Evolutionary conservation across 92 coral and sea anemone species (phyloP), one percentile per base, ranked within the genome.

Genomic region (Scolanthus callimorphus): DNA sequence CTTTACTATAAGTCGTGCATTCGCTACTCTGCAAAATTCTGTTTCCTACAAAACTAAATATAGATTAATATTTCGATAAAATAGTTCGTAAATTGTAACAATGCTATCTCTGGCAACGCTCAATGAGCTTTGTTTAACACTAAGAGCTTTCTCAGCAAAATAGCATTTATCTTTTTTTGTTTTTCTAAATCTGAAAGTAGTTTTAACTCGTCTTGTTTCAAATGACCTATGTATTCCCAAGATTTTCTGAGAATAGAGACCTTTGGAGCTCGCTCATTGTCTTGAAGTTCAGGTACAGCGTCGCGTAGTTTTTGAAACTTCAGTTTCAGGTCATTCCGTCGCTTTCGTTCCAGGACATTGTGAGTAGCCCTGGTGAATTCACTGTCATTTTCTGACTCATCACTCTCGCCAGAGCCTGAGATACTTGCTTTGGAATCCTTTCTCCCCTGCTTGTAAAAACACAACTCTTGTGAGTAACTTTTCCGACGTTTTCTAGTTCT

Each of bases 301-400:
- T 94, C 99, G 17, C 99, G 88, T 3, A 94, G 95, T 43, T 83
- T 80, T 70, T 94, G 99, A 54, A 94, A 94, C 60, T 90, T 85
- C 41, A 87, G 74, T 58, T 94, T 94, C 43, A 94, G 79, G 71
- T 94, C 99, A 59, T 94, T 94, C 57, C 99, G 70, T 55, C 99
- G 74, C 53, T 94, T 94, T 57, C 99, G 64, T 46, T 94, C 99
- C 39, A 94, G 76, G 1, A 94, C 99, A 27, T 94, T 94, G 68
- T 94, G 99, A 9, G 99, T 84, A 11, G 99, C 99, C 13, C 99
- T 71, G 29, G 97, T 90, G 49, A 80, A 83, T 45, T 94, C 99
- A 15, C 97, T 83, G 49, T 94, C 99, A 45, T 81, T 79, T 27
- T 94, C 99, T 0, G 99, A 94, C 63, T 94, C 97, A 43, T 91